A percentile compares a stretch with the other conserved stretches of the same genome.
Evolutionary conservation across 2,797 vertebrate genomes (phyloP).

Genomic region (Megaceryle alcyon): DNA sequence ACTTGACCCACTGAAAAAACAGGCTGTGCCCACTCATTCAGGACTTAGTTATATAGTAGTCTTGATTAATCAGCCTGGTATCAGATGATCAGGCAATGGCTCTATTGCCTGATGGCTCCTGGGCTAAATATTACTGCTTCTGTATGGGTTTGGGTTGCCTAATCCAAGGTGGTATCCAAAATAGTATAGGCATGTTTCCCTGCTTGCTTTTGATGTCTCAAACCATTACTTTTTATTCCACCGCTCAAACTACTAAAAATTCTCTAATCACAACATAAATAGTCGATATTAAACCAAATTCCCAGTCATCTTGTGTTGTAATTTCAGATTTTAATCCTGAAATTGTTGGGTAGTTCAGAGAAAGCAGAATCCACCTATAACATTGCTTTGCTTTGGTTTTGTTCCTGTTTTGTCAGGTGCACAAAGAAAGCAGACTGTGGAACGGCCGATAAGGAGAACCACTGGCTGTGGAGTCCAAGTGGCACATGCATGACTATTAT

Average conservation of each 20-base stretch:
- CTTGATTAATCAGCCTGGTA: background rate
- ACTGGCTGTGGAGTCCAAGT: slow-evolving; percentile 93
- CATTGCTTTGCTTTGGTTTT: background rate
- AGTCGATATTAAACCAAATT: slow-evolving; percentile 18
- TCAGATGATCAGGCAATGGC: background rate
- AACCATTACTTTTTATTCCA: background rate
- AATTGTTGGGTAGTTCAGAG: background rate
- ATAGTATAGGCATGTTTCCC: background rate
- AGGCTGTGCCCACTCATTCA: background rate
- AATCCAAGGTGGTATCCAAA: background rate
- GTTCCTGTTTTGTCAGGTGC: slow-evolving; percentile 81
- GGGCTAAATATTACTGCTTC: background rate
- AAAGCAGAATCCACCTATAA: background rate
- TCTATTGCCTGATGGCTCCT: background rate
- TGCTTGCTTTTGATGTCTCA: background rate
- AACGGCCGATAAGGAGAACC: slow-evolving; percentile 85
- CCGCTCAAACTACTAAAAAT: background rate
- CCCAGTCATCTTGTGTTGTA: background rate
- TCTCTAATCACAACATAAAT: background rate
- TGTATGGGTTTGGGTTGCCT: background rate
- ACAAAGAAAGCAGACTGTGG: slow-evolving; percentile 88
- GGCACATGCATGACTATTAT: slow-evolving; percentile 87
- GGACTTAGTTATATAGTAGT: background rate
- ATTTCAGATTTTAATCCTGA: background rate
- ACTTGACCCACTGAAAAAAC: background rate